These are phyloP conservation scores for Dolichomitus sp. DNA, from an alignment of 2,888 invertebrate genomes.

Conservation along the genomic window DNA sequence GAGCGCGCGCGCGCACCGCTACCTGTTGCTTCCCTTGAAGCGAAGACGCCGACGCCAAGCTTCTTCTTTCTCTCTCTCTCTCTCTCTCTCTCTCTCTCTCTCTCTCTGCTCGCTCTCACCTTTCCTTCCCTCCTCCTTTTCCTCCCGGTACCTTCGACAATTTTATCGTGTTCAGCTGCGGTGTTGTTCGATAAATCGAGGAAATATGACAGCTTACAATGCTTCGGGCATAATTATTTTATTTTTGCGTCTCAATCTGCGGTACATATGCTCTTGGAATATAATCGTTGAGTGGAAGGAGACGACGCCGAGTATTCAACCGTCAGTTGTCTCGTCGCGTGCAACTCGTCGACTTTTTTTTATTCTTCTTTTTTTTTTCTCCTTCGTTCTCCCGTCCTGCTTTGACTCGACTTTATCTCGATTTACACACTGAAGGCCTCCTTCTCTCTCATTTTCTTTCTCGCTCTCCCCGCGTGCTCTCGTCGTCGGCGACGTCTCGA, in stretches of 20 bases:
- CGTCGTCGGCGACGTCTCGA: slow-evolving; percentile 47
- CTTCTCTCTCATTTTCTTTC: slow-evolving; percentile 11
- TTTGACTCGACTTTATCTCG: slow-evolving; percentile 53
- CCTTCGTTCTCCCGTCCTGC: slow-evolving; percentile 16
- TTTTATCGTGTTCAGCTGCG: not conserved
- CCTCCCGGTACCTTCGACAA: not conserved
- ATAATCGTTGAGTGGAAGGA: slow-evolving; percentile 2
- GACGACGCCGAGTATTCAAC: slow-evolving; percentile 20
- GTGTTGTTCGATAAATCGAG: slow-evolving; percentile 10
- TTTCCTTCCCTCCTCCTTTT: not conserved
- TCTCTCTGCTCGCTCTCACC: not conserved
- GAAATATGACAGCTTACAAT: not conserved
- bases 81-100: not conserved
- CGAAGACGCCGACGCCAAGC: slow-evolving; percentile 65
- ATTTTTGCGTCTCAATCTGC: slow-evolving; percentile 4
- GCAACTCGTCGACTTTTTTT: slow-evolving; percentile 16
- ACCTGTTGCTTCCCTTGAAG: slow-evolving; percentile 69
- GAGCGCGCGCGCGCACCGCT: slow-evolving; percentile 52
- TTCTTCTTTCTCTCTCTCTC: slow-evolving; percentile 66
- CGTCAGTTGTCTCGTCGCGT: slow-evolving; percentile 45
- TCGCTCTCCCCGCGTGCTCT: slow-evolving; percentile 45
- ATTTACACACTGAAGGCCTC: slow-evolving; percentile 55
- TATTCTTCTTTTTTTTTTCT: slow-evolving; percentile 35
- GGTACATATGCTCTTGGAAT: not conserved
- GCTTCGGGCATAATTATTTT: not conserved